phyloP scores from a whole-genome alignment of 2,797 vertebrate species.

The Prunella strophiata region DNA sequence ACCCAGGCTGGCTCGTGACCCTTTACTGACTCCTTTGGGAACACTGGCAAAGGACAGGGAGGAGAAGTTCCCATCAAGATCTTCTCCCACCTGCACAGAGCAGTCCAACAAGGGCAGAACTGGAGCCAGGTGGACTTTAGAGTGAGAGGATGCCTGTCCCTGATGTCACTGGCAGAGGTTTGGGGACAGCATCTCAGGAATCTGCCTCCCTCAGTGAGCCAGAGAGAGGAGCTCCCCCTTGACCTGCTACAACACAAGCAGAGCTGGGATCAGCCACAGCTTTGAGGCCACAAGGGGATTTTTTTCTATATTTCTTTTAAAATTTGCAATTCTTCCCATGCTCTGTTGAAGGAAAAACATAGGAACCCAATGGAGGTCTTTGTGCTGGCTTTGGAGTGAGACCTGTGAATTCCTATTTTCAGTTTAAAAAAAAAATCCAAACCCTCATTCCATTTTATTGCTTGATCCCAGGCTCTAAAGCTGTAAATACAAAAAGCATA shows the following conservation, averaged over 20 bases:
- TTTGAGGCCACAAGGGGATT: accelerated
- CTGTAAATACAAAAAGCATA: neutral
- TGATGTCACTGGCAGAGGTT: neutral
- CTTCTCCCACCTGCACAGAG: neutral
- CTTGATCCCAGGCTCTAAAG: neutral
- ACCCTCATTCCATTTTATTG: neutral
- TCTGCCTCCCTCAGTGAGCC: neutral
- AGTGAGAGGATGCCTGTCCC: accelerated
- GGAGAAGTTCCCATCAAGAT: neutral
- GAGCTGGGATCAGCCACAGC: neutral
- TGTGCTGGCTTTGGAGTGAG: neutral
- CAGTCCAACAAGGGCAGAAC: neutral
- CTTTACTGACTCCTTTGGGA: neutral
- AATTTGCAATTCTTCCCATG: neutral
- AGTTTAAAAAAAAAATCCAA: neutral
- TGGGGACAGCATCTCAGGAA: neutral
- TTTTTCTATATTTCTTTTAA: neutral
- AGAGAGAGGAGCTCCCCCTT: neutral
- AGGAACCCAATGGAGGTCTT: neutral
- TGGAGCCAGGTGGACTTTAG: neutral
- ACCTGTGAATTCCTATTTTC: neutral
- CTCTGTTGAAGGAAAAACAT: neutral
- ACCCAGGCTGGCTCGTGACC: accelerated
- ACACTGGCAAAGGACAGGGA: neutral
- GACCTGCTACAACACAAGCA: neutral